Evolutionary conservation across 1,140 invertebrate species (phyloP).

Genomic region (Drosophila lacertosa): DNA sequence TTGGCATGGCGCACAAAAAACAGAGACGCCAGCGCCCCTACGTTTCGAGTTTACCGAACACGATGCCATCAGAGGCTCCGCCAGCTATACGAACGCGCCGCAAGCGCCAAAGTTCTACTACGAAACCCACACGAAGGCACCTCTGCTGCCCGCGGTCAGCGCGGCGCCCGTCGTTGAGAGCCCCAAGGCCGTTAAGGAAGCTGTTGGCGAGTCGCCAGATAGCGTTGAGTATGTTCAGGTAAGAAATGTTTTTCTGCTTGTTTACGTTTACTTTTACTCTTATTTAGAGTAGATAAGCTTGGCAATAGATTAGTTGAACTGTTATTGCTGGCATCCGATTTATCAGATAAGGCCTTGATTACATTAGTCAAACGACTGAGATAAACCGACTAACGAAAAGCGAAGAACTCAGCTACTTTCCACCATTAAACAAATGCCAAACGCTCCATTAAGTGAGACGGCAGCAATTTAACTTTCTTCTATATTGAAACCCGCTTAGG

Average conservation of each 20-base stretch:
- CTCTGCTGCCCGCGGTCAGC: constrained; percentile 31
- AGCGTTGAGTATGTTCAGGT: constrained; percentile 38
- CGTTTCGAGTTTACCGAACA: constrained; percentile 79
- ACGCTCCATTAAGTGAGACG: constrained; percentile 10
- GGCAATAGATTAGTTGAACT: constrained; percentile 14
- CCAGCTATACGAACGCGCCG: constrained; percentile 67
- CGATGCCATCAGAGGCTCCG: constrained; percentile 65
- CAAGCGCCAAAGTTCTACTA: constrained; percentile 54
- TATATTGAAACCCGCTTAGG: background rate
- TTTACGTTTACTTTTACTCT: constrained; percentile 2
- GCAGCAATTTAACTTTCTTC: constrained; percentile 23
- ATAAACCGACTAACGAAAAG: background rate
- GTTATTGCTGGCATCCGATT: constrained; percentile 7
- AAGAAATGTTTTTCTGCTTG: constrained; percentile 21
- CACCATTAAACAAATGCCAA: constrained; percentile 21
- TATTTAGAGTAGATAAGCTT: constrained; percentile 4
- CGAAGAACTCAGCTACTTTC: constrained; percentile 32
- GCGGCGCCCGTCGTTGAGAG: constrained; percentile 14
- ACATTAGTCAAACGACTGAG: no score
- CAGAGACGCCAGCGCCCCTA: constrained; percentile 65
- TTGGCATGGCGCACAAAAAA: constrained; percentile 40
- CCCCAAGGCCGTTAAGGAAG: constrained; percentile 52
- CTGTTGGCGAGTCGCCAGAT: constrained; percentile 52
- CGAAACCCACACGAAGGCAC: constrained; percentile 48
- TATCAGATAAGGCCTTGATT: constrained; percentile 11